Conservation (phyloP, 1,140 invertebrate genomes). For the Chelonus insularis region DNA sequence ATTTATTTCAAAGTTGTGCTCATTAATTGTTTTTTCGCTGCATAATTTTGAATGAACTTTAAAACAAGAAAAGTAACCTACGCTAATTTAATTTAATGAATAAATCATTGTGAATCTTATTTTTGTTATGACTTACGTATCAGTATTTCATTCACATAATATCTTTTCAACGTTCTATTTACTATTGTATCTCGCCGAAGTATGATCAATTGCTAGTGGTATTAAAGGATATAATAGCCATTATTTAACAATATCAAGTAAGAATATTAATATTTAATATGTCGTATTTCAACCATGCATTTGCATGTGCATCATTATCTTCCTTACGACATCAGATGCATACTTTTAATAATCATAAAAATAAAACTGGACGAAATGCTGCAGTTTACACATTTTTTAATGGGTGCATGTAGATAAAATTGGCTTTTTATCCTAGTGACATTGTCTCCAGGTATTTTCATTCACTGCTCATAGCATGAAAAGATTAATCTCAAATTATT, state of each 20-base stretch:
- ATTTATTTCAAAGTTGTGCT: no score
- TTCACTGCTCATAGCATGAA: conserved; percentile 12
- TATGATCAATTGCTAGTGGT: no score
- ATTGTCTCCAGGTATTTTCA: background rate
- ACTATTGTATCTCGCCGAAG: no score
- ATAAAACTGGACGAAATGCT: conserved; percentile 10
- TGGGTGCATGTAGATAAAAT: conserved; percentile 19
- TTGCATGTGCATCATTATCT: conserved; percentile 17
- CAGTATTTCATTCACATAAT: no score
- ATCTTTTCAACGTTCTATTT: no score
- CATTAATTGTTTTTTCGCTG: no score
- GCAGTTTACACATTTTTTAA: conserved; percentile 1
- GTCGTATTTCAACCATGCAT: conserved; percentile 16
- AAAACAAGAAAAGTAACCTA: no score
- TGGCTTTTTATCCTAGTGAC: conserved; percentile 10
- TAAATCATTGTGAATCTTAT: no score
- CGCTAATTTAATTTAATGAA: no score
- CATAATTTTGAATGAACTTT: no score
- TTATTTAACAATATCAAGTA: conserved; percentile 12
- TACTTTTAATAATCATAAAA: conserved; percentile 19
- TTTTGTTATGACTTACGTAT: no score
- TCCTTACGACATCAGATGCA: conserved; percentile 12
- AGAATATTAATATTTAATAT: conserved; percentile 2
- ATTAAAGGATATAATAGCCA: no score
- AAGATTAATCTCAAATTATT: background rate